Evolutionary conservation across 92 coral and sea anemone genomes (phyloP).

Genomic region (Siderastrea siderea): DNA sequence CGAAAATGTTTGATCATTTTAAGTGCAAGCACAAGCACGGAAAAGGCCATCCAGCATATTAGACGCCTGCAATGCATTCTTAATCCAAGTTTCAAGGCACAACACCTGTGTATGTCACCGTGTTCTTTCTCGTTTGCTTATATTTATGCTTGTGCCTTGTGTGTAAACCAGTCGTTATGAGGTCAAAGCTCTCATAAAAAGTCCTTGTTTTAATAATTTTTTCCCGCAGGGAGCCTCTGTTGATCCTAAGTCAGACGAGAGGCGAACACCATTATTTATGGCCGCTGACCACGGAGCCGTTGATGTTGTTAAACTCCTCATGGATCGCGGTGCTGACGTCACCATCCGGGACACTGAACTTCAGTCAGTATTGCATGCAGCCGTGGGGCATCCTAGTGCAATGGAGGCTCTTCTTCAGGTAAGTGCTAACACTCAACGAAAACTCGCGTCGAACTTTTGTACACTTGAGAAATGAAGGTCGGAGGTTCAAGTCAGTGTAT

Average conservation of each 20-base stretch:
- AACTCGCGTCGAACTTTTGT: too few species aligned
- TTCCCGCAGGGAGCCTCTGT: conserved; percentile 75
- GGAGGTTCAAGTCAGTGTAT: too few species aligned
- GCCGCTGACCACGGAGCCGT: conserved; percentile 80
- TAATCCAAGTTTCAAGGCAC: too few species aligned
- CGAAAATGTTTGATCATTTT: too few species aligned
- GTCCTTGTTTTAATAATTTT: neutral
- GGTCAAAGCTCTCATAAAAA: neutral
- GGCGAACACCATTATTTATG: conserved; percentile 79
- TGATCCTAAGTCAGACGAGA: conserved; percentile 69
- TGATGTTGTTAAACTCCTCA: conserved; percentile 77
- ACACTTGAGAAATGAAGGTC: too few species aligned
- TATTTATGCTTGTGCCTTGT: too few species aligned
- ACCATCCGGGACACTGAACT: conserved; percentile 79
- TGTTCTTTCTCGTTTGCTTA: too few species aligned
- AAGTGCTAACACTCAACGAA: neutral
- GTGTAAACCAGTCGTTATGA: neutral
- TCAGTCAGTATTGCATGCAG: conserved; percentile 85
- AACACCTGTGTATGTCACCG: too few species aligned
- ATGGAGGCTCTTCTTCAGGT: conserved; percentile 85
- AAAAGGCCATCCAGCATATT: too few species aligned
- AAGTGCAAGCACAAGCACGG: too few species aligned
- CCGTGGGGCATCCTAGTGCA: conserved; percentile 73
- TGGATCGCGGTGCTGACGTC: conserved; percentile 88
- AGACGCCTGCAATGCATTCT: too few species aligned